These are phyloP conservation scores for Temnothorax ravouxi DNA, from an alignment of 2,888 invertebrate genomes.

Conservation along the genomic window DNA sequence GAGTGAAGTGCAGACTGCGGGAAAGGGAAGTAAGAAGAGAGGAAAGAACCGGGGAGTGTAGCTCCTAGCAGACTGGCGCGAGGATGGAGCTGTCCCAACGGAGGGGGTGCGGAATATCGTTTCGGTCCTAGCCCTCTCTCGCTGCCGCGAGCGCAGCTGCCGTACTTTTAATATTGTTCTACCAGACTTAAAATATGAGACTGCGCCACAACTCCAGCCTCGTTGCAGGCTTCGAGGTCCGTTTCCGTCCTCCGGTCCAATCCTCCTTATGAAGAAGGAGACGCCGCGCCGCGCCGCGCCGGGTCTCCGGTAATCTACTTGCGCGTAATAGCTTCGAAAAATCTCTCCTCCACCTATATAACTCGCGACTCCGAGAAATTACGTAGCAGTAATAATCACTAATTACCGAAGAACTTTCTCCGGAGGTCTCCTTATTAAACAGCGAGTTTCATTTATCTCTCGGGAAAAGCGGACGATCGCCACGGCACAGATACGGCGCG, in stretches of 20 bases:
- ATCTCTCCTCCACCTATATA: slow-evolving; percentile 21
- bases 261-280: slow-evolving; percentile 70
- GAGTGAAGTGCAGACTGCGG: slow-evolving; percentile 53
- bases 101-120: slow-evolving; percentile 74
- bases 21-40: slow-evolving; percentile 50
- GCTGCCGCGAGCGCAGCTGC: slow-evolving; percentile 77
- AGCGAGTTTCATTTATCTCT: slow-evolving; percentile 62
- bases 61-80: slow-evolving; percentile 66
- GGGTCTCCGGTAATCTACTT: slow-evolving; percentile 69
- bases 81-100: slow-evolving; percentile 78
- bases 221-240: slow-evolving; percentile 70
- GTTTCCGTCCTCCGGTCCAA: slow-evolving; percentile 68
- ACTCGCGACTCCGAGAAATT: slow-evolving; percentile 64
- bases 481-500: not conserved
- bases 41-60: slow-evolving; percentile 57
- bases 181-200: slow-evolving; percentile 81
- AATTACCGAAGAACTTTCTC: slow-evolving; percentile 70
- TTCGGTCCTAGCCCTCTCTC: slow-evolving; percentile 64
- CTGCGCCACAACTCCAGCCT: slow-evolving; percentile 76
- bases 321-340: slow-evolving; percentile 73
- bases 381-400: slow-evolving; percentile 69
- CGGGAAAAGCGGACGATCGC: not conserved
- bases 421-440: slow-evolving; percentile 66
- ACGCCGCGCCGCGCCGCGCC: not conserved
- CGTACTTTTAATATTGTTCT: slow-evolving; percentile 83